Conservation (phyloP, 2,888 invertebrate genomes). For the Theretra japonica region DNA sequence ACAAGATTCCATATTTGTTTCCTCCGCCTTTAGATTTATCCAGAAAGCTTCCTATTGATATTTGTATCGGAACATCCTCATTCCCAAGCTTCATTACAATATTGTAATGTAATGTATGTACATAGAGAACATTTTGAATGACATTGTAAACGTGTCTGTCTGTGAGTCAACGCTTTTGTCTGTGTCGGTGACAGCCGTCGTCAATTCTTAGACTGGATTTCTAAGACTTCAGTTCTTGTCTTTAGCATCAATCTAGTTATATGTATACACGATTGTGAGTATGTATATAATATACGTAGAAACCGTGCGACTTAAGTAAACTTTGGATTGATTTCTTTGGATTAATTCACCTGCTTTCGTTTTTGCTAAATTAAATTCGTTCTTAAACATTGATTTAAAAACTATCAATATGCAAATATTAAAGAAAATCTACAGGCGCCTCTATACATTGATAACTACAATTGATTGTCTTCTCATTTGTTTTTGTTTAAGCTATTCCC, state of each 20-base stretch:
- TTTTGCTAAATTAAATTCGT: too few relatives aligned
- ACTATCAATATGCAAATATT: too few relatives aligned
- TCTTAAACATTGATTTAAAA: too few relatives aligned
- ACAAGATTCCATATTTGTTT: slow-evolving; percentile 25
- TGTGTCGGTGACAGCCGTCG: slow-evolving; percentile 8
- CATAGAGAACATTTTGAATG: slow-evolving; percentile 42
- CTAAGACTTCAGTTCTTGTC: slow-evolving; percentile 15
- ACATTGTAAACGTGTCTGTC: slow-evolving; percentile 44
- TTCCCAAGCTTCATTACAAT: slow-evolving; percentile 50
- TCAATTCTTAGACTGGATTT: background rate
- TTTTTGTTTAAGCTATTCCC: too few relatives aligned
- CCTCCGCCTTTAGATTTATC: slow-evolving; percentile 13
- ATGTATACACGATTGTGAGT: too few relatives aligned
- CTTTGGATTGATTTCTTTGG: too few relatives aligned
- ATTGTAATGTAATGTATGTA: slow-evolving; percentile 42
- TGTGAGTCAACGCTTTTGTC: slow-evolving; percentile 44
- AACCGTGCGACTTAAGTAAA: too few relatives aligned
- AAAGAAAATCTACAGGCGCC: too few relatives aligned
- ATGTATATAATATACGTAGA: too few relatives aligned
- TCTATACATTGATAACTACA: too few relatives aligned
- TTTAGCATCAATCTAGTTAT: slow-evolving; percentile 13
- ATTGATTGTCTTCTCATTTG: too few relatives aligned
- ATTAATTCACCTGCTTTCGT: too few relatives aligned
- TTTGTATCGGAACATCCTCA: slow-evolving; percentile 39
- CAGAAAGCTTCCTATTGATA: slow-evolving; percentile 24